A percentile compares a stretch with the other conserved stretches of the same genome.
phyloP scores from a whole-genome alignment of 2,888 invertebrate genomes.

The Sesamia inferens region DNA sequence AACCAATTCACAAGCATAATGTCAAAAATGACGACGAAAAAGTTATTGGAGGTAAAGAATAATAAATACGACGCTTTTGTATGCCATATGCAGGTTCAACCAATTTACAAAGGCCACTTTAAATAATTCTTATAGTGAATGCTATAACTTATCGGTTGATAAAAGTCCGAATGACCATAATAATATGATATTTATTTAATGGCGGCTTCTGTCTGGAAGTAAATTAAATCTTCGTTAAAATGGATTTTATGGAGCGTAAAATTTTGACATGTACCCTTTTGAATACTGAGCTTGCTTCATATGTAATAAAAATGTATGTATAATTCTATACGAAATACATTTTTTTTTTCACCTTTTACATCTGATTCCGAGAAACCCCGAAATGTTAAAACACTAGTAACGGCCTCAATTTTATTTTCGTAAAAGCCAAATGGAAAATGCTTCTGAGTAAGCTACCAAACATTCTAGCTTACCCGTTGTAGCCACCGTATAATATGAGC shows the following conservation, averaged over 20 bases:
- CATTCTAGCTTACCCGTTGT: slow-evolving; percentile 34
- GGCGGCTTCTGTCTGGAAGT: slow-evolving; percentile 15
- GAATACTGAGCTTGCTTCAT: neutral
- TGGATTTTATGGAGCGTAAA: slow-evolving; percentile 31
- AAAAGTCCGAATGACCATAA: slow-evolving; percentile 39
- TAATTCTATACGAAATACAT: neutral
- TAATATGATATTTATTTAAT: slow-evolving; percentile 28
- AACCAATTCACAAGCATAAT: slow-evolving; percentile 40
- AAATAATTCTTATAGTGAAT: slow-evolving; percentile 41
- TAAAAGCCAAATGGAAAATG: slow-evolving; percentile 25
- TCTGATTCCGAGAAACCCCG: neutral
- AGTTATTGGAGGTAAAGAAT: slow-evolving; percentile 33
- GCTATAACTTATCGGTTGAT: slow-evolving; percentile 33
- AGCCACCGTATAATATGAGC: slow-evolving; percentile 36
- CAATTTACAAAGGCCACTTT: slow-evolving; percentile 49
- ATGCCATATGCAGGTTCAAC: slow-evolving; percentile 41
- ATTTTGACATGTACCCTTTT: slow-evolving; percentile 4
- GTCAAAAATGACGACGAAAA: slow-evolving; percentile 55
- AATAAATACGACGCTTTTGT: slow-evolving; percentile 38
- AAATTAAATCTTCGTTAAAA: slow-evolving; percentile 37
- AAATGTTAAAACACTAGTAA: slow-evolving; percentile 7
- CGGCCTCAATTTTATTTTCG: neutral
- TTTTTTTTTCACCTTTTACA: neutral
- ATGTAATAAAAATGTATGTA: slow-evolving; percentile 5
- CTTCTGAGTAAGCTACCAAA: slow-evolving; percentile 16